Evolutionary conservation across 2,113 vertebrate species (phyloP).

Genomic region (Mormoops blainvillei): DNA sequence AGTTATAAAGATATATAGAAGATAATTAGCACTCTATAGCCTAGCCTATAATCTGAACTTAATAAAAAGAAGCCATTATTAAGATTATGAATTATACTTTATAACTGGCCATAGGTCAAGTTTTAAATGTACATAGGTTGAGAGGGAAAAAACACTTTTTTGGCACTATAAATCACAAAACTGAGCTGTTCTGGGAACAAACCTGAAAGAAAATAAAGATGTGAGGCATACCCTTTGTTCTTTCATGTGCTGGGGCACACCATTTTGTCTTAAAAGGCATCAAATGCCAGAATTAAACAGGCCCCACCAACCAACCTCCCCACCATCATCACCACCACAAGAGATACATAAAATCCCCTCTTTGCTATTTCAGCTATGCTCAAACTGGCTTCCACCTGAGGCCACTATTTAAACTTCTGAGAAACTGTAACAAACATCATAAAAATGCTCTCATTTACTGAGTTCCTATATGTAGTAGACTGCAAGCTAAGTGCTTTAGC

Average conservation of each 20-base stretch:
- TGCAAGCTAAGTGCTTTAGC: not conserved
- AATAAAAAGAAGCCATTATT: conserved; percentile 5
- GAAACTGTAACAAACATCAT: not conserved
- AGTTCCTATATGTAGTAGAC: not conserved
- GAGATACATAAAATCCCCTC: not conserved
- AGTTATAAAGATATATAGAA: not conserved
- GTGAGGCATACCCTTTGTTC: not conserved
- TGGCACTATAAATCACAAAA: not conserved
- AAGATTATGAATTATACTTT: not conserved
- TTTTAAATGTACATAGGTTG: not conserved
- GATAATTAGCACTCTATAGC: not conserved
- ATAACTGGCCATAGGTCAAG: not conserved
- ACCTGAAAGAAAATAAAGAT: not conserved
- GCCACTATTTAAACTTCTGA: not conserved
- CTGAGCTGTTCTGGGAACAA: not conserved
- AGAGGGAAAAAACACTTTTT: not conserved
- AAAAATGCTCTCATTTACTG: not conserved
- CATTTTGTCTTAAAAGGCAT: not conserved
- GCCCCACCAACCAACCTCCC: not conserved
- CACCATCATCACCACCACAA: not conserved
- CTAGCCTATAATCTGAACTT: not conserved
- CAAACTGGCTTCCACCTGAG: not conserved
- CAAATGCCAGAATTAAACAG: not conserved
- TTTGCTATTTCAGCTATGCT: not conserved
- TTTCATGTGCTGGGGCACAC: not conserved